Evolutionary conservation across 1,140 invertebrate genomes (phyloP).

Genomic region (Cotesia vestalis): DNA sequence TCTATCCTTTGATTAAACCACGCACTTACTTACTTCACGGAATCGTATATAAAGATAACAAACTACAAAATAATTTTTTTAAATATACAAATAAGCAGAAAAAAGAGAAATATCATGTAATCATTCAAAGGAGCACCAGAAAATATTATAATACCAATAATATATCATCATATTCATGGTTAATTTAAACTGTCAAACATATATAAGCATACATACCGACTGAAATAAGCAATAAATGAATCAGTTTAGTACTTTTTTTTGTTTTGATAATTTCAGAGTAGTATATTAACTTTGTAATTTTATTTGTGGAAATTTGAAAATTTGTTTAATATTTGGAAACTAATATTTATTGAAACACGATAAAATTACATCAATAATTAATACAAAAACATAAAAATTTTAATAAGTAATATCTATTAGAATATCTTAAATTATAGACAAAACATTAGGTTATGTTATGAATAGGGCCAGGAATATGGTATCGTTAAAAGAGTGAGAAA

Average conservation of each 20-base stretch:
- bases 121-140: slow-evolving; percentile 6
- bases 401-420: too few relatives aligned
- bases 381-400: too few relatives aligned
- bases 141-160: slow-evolving; percentile 3
- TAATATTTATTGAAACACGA: too few relatives aligned
- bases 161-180: slow-evolving; percentile 7
- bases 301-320: not conserved
- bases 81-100: not conserved
- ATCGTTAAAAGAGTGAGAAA: too few relatives aligned
- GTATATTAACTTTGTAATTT: not conserved
- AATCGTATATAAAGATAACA: not conserved
- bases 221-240: not conserved
- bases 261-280: not conserved
- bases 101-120: not conserved
- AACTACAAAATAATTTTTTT: not conserved
- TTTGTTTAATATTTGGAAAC: not conserved
- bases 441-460: too few relatives aligned
- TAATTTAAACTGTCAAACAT: slow-evolving; percentile 8
- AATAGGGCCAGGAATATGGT: too few relatives aligned
- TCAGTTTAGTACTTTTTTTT: not conserved
- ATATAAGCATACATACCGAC: slow-evolving; percentile 1
- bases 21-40: not conserved
- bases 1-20: not conserved
- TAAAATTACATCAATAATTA: too few relatives aligned
- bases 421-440: too few relatives aligned